These are phyloP conservation scores for Papilio dardanus DNA, from an alignment of 1,140 invertebrate species.

Conservation along the genomic window DNA sequence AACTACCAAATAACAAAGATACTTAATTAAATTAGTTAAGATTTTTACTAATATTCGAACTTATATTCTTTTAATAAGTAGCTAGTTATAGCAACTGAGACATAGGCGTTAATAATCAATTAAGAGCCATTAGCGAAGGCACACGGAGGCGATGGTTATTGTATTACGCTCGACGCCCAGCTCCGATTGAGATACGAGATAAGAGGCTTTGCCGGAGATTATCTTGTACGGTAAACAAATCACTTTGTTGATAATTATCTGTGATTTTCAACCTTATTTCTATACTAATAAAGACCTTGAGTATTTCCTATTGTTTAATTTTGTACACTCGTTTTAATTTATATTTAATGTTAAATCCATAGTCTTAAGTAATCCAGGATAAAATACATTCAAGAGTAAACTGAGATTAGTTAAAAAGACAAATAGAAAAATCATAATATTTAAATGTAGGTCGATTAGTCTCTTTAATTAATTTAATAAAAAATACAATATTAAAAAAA, in stretches of 20 bases:
- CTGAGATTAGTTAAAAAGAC: background rate
- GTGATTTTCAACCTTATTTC: background rate
- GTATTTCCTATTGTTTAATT: background rate
- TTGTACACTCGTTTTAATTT: background rate
- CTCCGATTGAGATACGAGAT: slow-evolving; percentile 33
- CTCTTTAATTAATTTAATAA: background rate
- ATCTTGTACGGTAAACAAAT: slow-evolving; percentile 32
- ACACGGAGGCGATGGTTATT: slow-evolving; percentile 23
- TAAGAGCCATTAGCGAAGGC: slow-evolving; percentile 16
- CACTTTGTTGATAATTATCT: background rate
- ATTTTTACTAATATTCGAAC: background rate
- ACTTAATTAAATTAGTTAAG: no score
- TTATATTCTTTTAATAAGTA: background rate
- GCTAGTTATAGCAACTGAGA: background rate
- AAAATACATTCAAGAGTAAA: background rate
- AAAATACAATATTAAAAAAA: background rate
- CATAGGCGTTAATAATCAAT: background rate
- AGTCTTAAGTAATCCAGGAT: background rate
- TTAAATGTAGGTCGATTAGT: background rate
- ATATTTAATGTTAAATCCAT: background rate
- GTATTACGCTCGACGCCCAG: slow-evolving; percentile 17
- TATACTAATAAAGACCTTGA: background rate
- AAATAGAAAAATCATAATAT: background rate
- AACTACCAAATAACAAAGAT: no score
- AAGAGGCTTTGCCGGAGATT: slow-evolving; percentile 32